Evolutionary conservation across 2,797 vertebrate genomes (phyloP), one percentile per base, ranked within the genome.

Genomic region (Danio kyathit): DNA sequence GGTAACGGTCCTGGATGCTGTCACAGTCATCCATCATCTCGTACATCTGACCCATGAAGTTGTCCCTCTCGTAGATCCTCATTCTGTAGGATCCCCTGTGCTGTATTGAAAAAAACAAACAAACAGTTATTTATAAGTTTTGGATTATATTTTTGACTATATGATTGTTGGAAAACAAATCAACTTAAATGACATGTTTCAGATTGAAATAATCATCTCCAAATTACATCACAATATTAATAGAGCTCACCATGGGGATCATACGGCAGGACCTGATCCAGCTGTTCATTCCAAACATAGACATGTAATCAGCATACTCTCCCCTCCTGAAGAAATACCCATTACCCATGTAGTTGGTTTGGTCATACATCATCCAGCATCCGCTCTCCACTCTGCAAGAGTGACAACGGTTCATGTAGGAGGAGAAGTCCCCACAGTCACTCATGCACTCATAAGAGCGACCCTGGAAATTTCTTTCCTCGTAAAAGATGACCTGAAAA

Each of bases 391-490:
- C 76, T 4, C 76, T 65, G 14, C 69, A n/a, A 60, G 76, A 79
- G 56, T 79, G 69, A 70, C 76, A 79, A 65, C 76, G 76, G 56
- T 52, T 61, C 65, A 79, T 70, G 66, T 70, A 70, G 41, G 76
- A 48, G 43, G 59, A 43, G 43, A 79, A 57, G 21, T 79, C 76
- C 12, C 19, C 17, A 46, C 76, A 70, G 65, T 79, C 66, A n/a
- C 51, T 16, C 52, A 57, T 70, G 52, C 63, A 57, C 76, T 79
- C 76, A 60, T 70, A 79, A 13, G 63, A 70, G 44, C 76, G 56
- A 21, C 76, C 76, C 65, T 79, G 76, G 66, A 79, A 79, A 41
- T 79, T 79, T 57, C 70, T 79, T 12, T 79, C 76, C 66, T 79
- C 76, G 13, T 69, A 79, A 44, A 79, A 79, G 10, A 52, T 52